Percentiles rank a stretch among this genome's conserved stretches.
phyloP scores from a whole-genome alignment of 1,140 invertebrate species.

The Rhyzopertha dominica region DNA sequence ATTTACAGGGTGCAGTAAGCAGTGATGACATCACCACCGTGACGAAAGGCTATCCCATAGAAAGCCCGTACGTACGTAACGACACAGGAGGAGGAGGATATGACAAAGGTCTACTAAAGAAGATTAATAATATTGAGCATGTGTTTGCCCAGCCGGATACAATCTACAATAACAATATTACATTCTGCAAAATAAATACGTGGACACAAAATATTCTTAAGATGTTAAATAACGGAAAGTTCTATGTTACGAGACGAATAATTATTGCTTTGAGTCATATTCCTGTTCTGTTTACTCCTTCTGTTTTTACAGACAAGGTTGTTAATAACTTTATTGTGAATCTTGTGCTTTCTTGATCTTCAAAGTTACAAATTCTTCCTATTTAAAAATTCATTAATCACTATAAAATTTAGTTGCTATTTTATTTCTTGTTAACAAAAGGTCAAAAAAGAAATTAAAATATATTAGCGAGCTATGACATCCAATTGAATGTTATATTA shows the following conservation, averaged over 20 bases:
- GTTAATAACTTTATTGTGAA: slow-evolving; percentile 34
- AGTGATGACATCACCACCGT: no score
- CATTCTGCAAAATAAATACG: slow-evolving; percentile 65
- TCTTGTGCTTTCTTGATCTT: no score
- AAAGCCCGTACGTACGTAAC: no score
- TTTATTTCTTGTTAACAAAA: no score
- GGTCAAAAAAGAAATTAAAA: no score
- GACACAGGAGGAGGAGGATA: slow-evolving; percentile 86
- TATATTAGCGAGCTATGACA: no score
- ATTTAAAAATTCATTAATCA: no score
- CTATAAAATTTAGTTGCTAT: no score
- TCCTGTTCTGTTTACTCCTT: slow-evolving; percentile 58
- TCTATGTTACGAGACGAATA: slow-evolving; percentile 56
- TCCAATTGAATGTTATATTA: no score
- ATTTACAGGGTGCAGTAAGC: no score
- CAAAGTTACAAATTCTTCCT: no score
- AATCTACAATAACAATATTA: slow-evolving; percentile 55
- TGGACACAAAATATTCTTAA: slow-evolving; percentile 52
- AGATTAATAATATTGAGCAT: slow-evolving; percentile 71
- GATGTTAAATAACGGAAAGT: slow-evolving; percentile 51
- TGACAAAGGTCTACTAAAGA: slow-evolving; percentile 65
- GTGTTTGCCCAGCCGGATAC: slow-evolving; percentile 66
- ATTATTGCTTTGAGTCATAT: slow-evolving; percentile 68
- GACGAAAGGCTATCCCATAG: no score
- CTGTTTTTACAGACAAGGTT: slow-evolving; percentile 58